Base-by-base conservation (phyloP, 1,140 invertebrate species). In the Lasaia peninsularis region DNA sequence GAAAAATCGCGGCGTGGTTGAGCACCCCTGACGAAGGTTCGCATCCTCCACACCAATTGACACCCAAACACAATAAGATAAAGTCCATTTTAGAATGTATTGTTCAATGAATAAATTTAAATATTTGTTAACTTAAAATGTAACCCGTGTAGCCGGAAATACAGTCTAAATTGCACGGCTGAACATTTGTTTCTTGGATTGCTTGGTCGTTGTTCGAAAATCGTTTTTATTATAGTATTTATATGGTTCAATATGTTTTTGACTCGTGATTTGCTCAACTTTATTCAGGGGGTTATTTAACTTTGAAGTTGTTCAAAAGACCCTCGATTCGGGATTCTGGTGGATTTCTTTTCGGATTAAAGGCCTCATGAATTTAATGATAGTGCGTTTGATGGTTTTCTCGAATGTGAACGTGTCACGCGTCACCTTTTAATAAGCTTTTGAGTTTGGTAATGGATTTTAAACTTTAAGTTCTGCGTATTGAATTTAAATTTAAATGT, bases 121-220 rank as follows among this genome's bases (percentile, higher is more conserved):
- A 86, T 86, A 86, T 86, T 88, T 88, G 85, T 86, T 85, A 88
- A 88, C 75, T 88, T 88, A 86, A 88, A 88, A 88, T 88, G 85
- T 86, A 86, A 88, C 85, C 74, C 85, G 83, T 88, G 85, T 88
- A 75, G 71, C 81, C 82, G 82, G 85, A 88, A 80, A 86, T 86
- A 88, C 82, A 86, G 85, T 85, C 82, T 76, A 86, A 88, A 88
- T 88, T 88, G 85, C 80, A 84, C 73, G 73, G 68, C 65, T 79
- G 73, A 79, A 73, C 85, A 81, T 86, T 86, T 83, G 82, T 81
- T 88, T 79, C 77, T 78, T 76, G 65, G 64, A 74, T 76, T 73
- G 65, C 49, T 52, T 37, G 52, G 55, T 21, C 50, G 35, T 18
- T 48, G 56, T 67, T 57, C 37, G 11, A 75, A 76, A 73, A 66